Evolutionary conservation across 2,888 invertebrate genomes (phyloP).

Genomic region (Drosophila birchii): DNA sequence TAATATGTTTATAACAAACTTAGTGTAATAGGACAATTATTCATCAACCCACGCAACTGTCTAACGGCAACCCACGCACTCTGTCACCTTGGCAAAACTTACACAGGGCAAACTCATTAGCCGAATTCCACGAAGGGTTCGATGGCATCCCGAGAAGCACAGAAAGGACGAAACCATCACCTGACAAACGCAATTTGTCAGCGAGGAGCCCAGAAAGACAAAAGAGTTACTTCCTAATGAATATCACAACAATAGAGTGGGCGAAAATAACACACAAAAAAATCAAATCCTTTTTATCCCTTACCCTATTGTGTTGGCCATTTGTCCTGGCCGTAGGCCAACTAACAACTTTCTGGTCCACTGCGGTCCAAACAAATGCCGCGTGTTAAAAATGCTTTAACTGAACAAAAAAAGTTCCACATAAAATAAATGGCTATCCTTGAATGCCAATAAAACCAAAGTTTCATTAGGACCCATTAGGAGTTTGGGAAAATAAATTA

Average conservation of each 20-base stretch:
- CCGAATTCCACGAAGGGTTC: conserved; percentile 11
- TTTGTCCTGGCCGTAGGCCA: conserved; percentile 25
- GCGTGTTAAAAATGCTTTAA: conserved; percentile 28
- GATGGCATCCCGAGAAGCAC: not conserved
- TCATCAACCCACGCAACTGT: not conserved
- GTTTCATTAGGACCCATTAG: conserved; percentile 48
- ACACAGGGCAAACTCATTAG: conserved; percentile 43
- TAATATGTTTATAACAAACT: not conserved
- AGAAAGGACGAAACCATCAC: conserved; percentile 16
- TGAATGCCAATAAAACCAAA: conserved; percentile 31
- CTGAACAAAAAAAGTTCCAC: not conserved
- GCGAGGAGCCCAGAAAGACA: conserved; percentile 11
- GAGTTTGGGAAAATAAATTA: not conserved
- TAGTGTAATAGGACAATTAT: not conserved
- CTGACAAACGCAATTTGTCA: conserved; percentile 34
- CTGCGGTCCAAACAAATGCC: conserved; percentile 13
- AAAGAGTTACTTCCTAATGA: conserved; percentile 36
- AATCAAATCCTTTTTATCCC: conserved; percentile 25
- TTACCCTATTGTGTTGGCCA: conserved; percentile 8
- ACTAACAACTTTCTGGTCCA: conserved; percentile 19
- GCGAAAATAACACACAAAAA: conserved; percentile 5
- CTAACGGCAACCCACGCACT: conserved; percentile 10
- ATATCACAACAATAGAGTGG: conserved; percentile 20
- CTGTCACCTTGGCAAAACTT: conserved; percentile 18
- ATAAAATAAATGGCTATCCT: conserved; percentile 23